These are phyloP conservation scores for Clarias fuscus DNA, from an alignment of 2,797 vertebrate species.

Conservation along the genomic window DNA sequence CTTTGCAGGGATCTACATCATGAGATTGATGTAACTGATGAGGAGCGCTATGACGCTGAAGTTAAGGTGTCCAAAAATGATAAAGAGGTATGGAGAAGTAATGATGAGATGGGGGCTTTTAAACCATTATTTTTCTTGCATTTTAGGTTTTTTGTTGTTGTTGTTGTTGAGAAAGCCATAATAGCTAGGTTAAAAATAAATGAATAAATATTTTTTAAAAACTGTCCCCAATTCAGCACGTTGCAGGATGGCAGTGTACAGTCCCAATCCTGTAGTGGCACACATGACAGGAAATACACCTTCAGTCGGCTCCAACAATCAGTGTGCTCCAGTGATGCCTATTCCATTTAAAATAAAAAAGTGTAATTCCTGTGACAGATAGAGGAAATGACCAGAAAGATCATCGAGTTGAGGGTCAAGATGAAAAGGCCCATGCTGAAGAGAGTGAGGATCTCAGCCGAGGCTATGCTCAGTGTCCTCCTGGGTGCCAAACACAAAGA, in stretches of 20 bases:
- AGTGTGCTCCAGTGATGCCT: background rate
- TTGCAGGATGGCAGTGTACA: background rate
- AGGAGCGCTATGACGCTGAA: slow-evolving; percentile 62
- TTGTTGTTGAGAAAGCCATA: background rate
- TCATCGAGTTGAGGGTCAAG: slow-evolving; percentile 64
- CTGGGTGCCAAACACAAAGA: slow-evolving; percentile 61
- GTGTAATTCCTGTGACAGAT: slow-evolving; percentile 52
- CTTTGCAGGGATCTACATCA: slow-evolving; percentile 68
- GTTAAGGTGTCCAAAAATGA: slow-evolving; percentile 68
- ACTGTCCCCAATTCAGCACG: background rate
- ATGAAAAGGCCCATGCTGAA: slow-evolving; percentile 64
- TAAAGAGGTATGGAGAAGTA: slow-evolving; percentile 60
- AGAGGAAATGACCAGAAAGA: slow-evolving; percentile 58
- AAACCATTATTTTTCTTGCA: background rate
- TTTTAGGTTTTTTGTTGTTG: background rate
- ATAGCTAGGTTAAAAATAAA: background rate
- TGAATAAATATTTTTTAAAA: background rate
- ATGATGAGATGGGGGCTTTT: background rate
- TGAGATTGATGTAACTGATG: slow-evolving; percentile 62
- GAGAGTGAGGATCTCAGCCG: slow-evolving; percentile 65
- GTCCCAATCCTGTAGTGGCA: background rate
- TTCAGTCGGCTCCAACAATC: background rate
- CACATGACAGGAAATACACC: background rate
- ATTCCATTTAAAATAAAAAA: background rate
- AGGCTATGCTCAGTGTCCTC: slow-evolving; percentile 64